A percentile compares a stretch with the other conserved stretches of the same genome.
These are phyloP conservation scores for Drosophila anceps DNA, from an alignment of 2,888 invertebrate genomes.

Conservation along the genomic window DNA sequence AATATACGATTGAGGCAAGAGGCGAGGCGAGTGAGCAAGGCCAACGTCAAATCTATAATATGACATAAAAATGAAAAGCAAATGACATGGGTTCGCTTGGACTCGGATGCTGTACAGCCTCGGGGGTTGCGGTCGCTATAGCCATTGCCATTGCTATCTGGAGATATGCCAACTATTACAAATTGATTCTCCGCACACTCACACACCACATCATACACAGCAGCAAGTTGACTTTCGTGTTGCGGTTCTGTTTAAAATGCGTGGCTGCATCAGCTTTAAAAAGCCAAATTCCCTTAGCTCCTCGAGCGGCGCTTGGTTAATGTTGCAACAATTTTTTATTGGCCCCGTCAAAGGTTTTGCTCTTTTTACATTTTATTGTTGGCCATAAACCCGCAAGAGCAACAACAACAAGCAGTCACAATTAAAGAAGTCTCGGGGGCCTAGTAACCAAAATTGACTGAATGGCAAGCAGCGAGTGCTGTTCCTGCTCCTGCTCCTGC, in stretches of 20 bases:
- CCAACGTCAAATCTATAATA: constrained; percentile 74
- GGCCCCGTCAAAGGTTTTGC: constrained; percentile 57
- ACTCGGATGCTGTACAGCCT: constrained; percentile 34
- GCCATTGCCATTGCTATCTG: constrained; percentile 49
- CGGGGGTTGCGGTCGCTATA: constrained; percentile 59
- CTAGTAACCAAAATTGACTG: constrained; percentile 78
- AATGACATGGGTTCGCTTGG: constrained; percentile 74
- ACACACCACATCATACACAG: constrained; percentile 19
- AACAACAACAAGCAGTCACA: constrained; percentile 61
- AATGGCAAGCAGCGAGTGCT: constrained; percentile 50
- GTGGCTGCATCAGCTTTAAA: constrained; percentile 64
- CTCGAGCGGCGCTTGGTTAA: constrained; percentile 48
- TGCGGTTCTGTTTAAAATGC: constrained; percentile 47
- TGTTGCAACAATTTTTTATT: constrained; percentile 65
- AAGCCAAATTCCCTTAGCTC: not conserved
- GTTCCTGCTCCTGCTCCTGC: not conserved
- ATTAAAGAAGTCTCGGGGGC: constrained; percentile 78
- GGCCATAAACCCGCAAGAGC: constrained; percentile 61
- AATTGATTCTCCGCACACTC: constrained; percentile 66
- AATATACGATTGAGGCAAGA: constrained; percentile 29
- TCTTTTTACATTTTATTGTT: constrained; percentile 57
- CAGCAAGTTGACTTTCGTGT: constrained; percentile 54
- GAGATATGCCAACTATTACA: constrained; percentile 81
- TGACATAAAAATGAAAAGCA: constrained; percentile 81
- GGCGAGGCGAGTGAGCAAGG: constrained; percentile 31